Percentiles rank a stretch among this genome's conserved stretches.
Evolutionary conservation across 2,888 invertebrate genomes (phyloP).

Genomic region (Magallana nippona): DNA sequence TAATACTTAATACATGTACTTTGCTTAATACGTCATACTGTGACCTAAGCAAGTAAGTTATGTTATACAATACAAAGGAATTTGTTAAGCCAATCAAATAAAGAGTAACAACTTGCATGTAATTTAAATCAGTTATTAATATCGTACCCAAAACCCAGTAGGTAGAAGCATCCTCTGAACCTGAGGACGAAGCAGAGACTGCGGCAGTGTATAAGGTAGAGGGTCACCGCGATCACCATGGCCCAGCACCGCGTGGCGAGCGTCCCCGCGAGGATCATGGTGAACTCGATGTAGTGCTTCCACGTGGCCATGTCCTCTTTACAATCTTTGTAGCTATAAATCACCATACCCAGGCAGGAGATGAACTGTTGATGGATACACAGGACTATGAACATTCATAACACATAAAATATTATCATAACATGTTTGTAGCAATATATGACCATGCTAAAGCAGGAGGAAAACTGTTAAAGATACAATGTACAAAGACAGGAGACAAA

Average conservation of each 20-base stretch:
- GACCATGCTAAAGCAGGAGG: no score
- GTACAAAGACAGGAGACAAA: no score
- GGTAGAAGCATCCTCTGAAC: conserved; percentile 81
- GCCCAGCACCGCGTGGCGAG: conserved; percentile 93
- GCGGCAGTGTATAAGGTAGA: conserved; percentile 90
- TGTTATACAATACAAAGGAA: no score
- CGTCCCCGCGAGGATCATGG: conserved; percentile 86
- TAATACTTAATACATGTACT: no score
- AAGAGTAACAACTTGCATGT: no score
- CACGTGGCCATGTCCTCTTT: conserved; percentile 80
- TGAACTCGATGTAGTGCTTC: conserved; percentile 87
- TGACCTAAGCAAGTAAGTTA: no score
- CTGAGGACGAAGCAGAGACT: conserved; percentile 91
- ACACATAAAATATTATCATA: no score
- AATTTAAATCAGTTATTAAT: no score
- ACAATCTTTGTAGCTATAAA: conserved; percentile 82
- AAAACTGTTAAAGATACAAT: no score
- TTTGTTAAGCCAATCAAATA: no score
- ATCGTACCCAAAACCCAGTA: conserved; percentile 79
- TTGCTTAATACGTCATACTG: no score
- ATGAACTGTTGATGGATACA: conserved; percentile 64
- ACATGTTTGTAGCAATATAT: no score
- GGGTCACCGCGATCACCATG: conserved; percentile 88
- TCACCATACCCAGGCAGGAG: conserved; percentile 85
- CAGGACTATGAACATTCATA: background rate